phyloP scores from a whole-genome alignment of 2,797 vertebrate genomes.

The Catharus ustulatus region DNA sequence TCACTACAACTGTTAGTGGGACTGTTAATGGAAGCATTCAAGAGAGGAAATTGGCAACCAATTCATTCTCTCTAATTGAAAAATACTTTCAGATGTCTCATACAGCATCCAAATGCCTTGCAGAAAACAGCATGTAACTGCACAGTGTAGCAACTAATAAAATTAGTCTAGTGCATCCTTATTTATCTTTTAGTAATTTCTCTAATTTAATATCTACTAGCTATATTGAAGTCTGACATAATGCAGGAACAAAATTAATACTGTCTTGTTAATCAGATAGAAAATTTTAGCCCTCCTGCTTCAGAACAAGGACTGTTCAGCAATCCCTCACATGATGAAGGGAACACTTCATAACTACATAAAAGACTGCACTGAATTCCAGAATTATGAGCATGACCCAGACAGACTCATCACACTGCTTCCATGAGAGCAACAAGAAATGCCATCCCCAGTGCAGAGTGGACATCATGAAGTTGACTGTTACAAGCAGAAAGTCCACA shows the following conservation, averaged over 20 bases:
- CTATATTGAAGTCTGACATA: background rate
- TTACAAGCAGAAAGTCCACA: background rate
- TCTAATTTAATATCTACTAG: background rate
- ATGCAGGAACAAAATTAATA: background rate
- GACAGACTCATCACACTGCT: background rate
- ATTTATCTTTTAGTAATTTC: background rate
- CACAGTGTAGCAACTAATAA: background rate
- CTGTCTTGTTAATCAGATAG: background rate
- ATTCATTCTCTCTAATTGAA: slow-evolving; percentile 40
- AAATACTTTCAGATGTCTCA: background rate
- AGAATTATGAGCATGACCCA: background rate
- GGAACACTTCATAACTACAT: background rate
- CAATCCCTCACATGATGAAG: background rate
- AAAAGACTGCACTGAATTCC: background rate
- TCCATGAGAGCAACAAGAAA: background rate
- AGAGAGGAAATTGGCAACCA: background rate
- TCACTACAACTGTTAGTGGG: background rate
- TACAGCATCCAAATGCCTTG: background rate
- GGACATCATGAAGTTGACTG: background rate
- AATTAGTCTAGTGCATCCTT: background rate
- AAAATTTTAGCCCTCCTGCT: background rate
- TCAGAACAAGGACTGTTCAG: background rate
- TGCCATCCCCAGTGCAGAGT: background rate
- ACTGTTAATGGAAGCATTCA: slow-evolving; percentile 10
- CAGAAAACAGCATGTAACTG: background rate